Evolutionary conservation across 2,888 invertebrate genomes (phyloP), one percentile per base, ranked within the genome.

Genomic region (Drosophila buzzatii): DNA sequence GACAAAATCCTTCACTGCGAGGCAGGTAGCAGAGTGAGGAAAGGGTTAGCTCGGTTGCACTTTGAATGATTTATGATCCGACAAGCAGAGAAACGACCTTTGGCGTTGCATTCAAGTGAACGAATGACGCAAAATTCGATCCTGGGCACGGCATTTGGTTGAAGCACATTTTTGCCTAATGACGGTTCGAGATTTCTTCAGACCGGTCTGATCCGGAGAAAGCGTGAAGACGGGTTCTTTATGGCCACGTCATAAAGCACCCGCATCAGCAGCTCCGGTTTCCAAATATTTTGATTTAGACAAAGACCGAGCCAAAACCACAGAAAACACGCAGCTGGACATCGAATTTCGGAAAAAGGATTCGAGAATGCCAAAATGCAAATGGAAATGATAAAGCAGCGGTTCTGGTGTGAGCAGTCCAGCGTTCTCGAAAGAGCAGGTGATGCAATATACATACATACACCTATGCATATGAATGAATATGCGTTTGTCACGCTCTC

Each of bases 271-370:
- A 86, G 85, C 61, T 57, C 41, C 61, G 63, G 57, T 57, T 80
- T 91, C 87, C 82, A 92, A 92, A 92, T 92, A 92, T 92, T 92
- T 91, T 81, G 89, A 83, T 81, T 84, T 47, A 35, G 77, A 81
- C 74, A 90, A 77, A 68, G 77, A 55, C 57, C 64, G 68, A 59
- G 55, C 55, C 64, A 56, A 58, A 76, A 73, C 68, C 79, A 72
- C 53, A 64, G 59, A 44, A 71, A 87, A 72, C 51, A 59, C 55
- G 18, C 70, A 69, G 83, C 76, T 37, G 69, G 79, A 73, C 55
- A 59, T n/a, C 51, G 16, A 31, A 35, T 59, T 73, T 58, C 20
- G 14, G 14, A 16, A 53, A 80, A 84, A 66, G 82, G 73, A 73
- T 87, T 78, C 18, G 10, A 31, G n/a, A 47, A 73, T 73, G 77